Evolutionary conservation across 2,888 invertebrate genomes (phyloP).

Genomic region (Mimas tiliae): DNA sequence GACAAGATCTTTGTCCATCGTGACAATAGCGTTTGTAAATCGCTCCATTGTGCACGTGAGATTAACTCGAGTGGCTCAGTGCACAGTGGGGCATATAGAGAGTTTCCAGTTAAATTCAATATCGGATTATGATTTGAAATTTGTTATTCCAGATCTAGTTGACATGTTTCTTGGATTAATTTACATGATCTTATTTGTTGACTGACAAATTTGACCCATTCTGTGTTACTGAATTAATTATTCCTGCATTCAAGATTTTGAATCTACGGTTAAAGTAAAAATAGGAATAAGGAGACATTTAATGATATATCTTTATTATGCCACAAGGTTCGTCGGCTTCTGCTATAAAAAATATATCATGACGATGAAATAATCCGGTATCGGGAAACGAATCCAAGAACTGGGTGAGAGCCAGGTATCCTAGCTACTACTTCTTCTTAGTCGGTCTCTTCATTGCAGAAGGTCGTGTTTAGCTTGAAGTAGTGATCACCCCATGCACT

Average conservation of each 20-base stretch:
- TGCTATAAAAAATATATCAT: too few relatives aligned
- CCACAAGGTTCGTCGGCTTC: too few relatives aligned
- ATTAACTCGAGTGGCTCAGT: slow-evolving; percentile 67
- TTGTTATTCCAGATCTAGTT: neutral
- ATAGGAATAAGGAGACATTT: too few relatives aligned
- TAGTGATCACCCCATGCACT: too few relatives aligned
- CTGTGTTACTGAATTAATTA: neutral
- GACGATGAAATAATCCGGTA: neutral
- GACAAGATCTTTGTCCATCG: slow-evolving; percentile 81
- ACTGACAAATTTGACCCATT: neutral
- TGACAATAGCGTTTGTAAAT: slow-evolving; percentile 77
- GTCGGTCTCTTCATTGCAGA: too few relatives aligned
- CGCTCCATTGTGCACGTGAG: slow-evolving; percentile 69
- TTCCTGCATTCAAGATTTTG: neutral
- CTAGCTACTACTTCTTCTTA: slow-evolving; percentile 90
- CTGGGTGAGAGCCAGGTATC: slow-evolving; percentile 89
- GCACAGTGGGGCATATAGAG: slow-evolving; percentile 57
- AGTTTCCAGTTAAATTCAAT: slow-evolving; percentile 69
- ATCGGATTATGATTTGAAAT: slow-evolving; percentile 40
- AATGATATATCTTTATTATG: too few relatives aligned
- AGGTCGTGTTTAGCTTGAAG: too few relatives aligned
- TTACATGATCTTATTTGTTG: neutral
- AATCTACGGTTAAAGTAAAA: neutral
- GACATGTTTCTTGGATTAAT: neutral
- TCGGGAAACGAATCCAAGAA: slow-evolving; percentile 46